These are phyloP conservation scores for Dendrolimus houi DNA, from an alignment of 2,888 invertebrate species.

Conservation along the genomic window DNA sequence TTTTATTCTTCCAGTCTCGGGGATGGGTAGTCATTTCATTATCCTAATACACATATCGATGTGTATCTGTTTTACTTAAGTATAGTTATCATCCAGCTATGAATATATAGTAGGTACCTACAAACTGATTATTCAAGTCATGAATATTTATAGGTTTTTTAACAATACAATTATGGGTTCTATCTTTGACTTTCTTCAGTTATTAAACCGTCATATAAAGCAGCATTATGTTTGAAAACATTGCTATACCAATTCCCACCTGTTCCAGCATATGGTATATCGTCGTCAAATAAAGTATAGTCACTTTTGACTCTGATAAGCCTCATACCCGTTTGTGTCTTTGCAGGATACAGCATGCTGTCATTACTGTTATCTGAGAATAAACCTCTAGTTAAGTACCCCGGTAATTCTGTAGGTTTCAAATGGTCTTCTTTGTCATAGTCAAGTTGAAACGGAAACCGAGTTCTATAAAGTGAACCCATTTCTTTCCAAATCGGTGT, in stretches of 20 bases:
- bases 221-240: constrained; percentile 14
- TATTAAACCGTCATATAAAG: constrained; percentile 9
- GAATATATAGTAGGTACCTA: background rate
- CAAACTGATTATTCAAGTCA: too few species aligned
- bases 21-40: background rate
- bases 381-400: constrained; percentile 19
- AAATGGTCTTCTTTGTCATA: background rate
- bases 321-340: constrained; percentile 3
- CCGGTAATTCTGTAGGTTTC: constrained; percentile 15
- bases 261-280: constrained; percentile 9
- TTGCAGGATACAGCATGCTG: constrained; percentile 14
- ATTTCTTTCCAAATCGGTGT: background rate
- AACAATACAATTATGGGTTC: background rate
- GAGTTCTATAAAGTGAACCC: constrained; percentile 17
- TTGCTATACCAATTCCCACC: constrained; percentile 14
- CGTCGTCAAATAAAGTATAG: constrained; percentile 10
- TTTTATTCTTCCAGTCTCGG: background rate
- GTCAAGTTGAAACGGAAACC: constrained; percentile 10
- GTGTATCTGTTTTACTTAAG: too few species aligned
- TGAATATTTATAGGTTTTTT: too few species aligned
- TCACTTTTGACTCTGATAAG: constrained; percentile 2
- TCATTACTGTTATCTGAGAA: constrained; percentile 22
- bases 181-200: background rate
- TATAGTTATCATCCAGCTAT: too few species aligned
- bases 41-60: too few species aligned